Conservation (phyloP, 2,797 vertebrate genomes). For the Melanitta fusca region DNA sequence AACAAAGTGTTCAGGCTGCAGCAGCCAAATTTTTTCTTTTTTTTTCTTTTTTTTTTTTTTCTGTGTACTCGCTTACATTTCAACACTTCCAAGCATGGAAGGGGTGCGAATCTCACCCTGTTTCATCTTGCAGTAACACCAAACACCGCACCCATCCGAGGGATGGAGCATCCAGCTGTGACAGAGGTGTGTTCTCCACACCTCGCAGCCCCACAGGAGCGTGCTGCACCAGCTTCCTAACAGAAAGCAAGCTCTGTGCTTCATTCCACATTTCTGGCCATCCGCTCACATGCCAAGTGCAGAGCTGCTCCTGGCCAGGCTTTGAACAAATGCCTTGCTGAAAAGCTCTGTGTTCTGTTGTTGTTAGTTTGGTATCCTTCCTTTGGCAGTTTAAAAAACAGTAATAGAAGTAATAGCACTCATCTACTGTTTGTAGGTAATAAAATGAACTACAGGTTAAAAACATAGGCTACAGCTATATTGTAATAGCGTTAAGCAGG, state of each 20-base stretch:
- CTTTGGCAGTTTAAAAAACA: background rate
- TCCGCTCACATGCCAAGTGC: background rate
- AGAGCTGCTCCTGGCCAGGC: background rate
- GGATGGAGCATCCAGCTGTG: background rate
- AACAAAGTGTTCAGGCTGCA: background rate
- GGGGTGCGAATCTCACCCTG: background rate
- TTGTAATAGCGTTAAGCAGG: background rate
- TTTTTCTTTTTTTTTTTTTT: background rate
- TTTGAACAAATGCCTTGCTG: background rate
- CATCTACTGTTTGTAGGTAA: background rate
- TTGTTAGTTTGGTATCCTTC: background rate
- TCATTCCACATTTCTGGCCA: background rate
- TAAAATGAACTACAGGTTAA: background rate
- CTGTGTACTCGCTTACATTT: background rate
- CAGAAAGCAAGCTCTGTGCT: background rate
- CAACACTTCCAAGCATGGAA: background rate
- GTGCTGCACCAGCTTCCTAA: rapidly evolving
- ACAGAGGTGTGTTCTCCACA: background rate
- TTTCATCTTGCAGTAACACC: background rate
- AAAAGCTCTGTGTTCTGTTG: background rate
- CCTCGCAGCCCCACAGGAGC: background rate
- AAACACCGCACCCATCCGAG: background rate
- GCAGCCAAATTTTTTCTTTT: background rate
- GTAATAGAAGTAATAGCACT: background rate
- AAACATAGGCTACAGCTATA: rapidly evolving